These are phyloP conservation scores for Drosophila nikananu DNA, from an alignment of 1,140 invertebrate species.

Conservation along the genomic window DNA sequence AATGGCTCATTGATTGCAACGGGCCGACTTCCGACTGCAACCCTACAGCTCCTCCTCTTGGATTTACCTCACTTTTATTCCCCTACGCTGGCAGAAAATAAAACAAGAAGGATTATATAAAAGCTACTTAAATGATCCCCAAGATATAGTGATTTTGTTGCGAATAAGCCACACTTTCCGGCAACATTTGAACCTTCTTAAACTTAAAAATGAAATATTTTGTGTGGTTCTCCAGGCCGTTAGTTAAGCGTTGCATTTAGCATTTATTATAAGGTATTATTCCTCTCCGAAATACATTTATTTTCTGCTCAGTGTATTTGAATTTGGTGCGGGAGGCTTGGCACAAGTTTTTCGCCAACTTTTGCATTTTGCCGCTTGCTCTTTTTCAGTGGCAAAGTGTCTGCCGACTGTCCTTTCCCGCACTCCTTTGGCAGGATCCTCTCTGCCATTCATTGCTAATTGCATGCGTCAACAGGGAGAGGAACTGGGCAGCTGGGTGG, in stretches of 20 bases:
- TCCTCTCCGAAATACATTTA: no score
- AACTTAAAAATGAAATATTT: neutral
- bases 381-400: conserved; percentile 22
- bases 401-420: neutral
- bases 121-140: neutral
- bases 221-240: neutral
- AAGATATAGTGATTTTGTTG: neutral
- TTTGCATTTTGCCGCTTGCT: conserved; percentile 44
- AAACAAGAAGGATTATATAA: neutral
- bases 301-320: neutral
- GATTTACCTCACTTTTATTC: neutral
- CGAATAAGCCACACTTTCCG: neutral
- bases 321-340: neutral
- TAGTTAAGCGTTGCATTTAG: neutral
- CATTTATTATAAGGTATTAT: neutral
- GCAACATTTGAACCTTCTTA: neutral
- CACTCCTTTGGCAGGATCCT: conserved; percentile 1
- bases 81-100: neutral
- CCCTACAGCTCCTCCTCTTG: neutral
- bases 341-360: conserved; percentile 41
- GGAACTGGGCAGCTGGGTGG: neutral
- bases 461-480: conserved; percentile 60
- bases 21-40: conserved; percentile 20
- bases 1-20: conserved; percentile 75
- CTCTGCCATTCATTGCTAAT: conserved; percentile 62